These are phyloP conservation scores for Ectropis grisescens DNA, from an alignment of 1,140 invertebrate species.

Conservation along the genomic window DNA sequence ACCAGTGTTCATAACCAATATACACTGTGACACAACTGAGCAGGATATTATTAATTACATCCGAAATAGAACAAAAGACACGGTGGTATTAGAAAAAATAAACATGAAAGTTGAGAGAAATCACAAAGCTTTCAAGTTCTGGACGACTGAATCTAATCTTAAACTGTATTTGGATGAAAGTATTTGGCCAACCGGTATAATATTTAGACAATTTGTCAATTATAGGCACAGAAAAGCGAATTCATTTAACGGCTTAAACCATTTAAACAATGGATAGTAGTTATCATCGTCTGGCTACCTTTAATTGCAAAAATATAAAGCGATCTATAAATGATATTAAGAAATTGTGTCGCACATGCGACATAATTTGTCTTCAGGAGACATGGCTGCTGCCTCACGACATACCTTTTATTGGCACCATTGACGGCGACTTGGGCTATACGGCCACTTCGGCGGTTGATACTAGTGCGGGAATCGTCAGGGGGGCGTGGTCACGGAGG, in stretches of 20 bases:
- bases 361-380: conserved; percentile 1
- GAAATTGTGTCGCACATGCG: neutral
- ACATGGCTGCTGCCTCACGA: conserved; percentile 3
- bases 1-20: conserved; percentile 19
- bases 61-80: conserved; percentile 11
- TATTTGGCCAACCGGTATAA: conserved; percentile 13
- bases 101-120: conserved; percentile 12
- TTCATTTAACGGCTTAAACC: too few relatives aligned
- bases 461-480: too few relatives aligned
- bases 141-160: conserved; percentile 10
- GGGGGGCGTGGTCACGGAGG: too few relatives aligned
- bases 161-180: conserved; percentile 12
- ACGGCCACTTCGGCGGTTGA: conserved; percentile 1
- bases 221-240: too few relatives aligned
- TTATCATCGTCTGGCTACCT: too few relatives aligned
- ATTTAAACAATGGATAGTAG: too few relatives aligned
- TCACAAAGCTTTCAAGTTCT: conserved; percentile 15
- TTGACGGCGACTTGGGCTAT: neutral
- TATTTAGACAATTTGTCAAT: conserved; percentile 13
- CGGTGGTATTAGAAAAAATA: conserved; percentile 11
- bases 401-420: neutral
- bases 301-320: too few relatives aligned
- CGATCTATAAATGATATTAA: neutral
- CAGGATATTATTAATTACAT: conserved; percentile 15
- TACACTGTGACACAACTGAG: conserved; percentile 10